A percentile compares a stretch with the other conserved stretches of the same genome.
Evolutionary conservation across 1,140 invertebrate species (phyloP).

Genomic region (Trichonephila clavipes): DNA sequence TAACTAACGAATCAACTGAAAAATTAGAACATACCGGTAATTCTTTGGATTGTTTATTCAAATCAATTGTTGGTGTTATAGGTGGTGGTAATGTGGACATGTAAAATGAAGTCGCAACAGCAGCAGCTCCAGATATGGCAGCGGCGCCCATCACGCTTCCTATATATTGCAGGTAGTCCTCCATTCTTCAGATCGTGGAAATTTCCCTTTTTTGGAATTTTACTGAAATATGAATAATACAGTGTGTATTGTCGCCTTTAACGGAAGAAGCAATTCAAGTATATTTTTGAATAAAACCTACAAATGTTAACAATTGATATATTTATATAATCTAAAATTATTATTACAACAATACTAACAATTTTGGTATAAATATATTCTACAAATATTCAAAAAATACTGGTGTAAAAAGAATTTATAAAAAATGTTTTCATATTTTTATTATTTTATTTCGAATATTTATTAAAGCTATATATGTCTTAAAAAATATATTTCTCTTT

Average conservation of each 20-base stretch:
- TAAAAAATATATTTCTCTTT: too few species aligned
- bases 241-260: neutral
- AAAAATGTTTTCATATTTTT: too few species aligned
- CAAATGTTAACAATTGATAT: too few species aligned
- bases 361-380: too few species aligned
- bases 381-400: too few species aligned
- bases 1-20: neutral
- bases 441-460: too few species aligned
- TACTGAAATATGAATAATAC: neutral
- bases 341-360: too few species aligned
- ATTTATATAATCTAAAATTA: too few species aligned
- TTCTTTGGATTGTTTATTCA: constrained; percentile 86
- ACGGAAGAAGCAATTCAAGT: too few species aligned
- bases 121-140: constrained; percentile 69
- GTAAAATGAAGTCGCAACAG: constrained; percentile 81
- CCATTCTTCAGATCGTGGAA: constrained; percentile 16
- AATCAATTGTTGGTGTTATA: constrained; percentile 88
- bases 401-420: too few species aligned
- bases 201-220: neutral
- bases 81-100: constrained; percentile 87
- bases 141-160: constrained; percentile 68
- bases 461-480: too few species aligned
- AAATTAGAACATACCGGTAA: constrained; percentile 84
- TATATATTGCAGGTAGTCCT: constrained; percentile 71
- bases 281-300: too few species aligned